Base-by-base conservation (phyloP, 2,888 invertebrate genomes). In the Doris montereyensis region DNA sequence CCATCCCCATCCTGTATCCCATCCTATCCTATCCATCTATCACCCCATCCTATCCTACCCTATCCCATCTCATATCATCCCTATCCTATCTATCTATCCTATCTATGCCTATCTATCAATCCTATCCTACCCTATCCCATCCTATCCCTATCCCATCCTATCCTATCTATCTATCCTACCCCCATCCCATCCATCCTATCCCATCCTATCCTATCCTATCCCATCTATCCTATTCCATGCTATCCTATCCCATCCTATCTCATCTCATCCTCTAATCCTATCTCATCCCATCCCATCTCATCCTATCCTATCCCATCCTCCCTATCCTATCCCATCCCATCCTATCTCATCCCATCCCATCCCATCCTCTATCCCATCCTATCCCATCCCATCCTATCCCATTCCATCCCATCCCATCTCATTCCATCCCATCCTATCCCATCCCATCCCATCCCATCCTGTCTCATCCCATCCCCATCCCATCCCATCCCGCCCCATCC, bases 311-410 rank as follows among this genome's bases (percentile, higher is more conserved):
- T 77, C 52, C 68, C 21, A 30, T n/a, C 58, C 30, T 24, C 21
- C 34, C 41, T 65, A 24, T 26, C 76, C 41, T 57, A 52, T 70
- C 62, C 28, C 58, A 17, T 8, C 52, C n/a, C n/a, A 24, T n/a
- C 13, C 52, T n/a, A 10, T 10, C 52, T 52, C 26, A 72, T 72
- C n/a, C 72, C 17, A 52, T 72, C 34, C 70, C 34, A 70, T 32
- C 70, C 70, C 34, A 32, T 32, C 70, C 34, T 70, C 52, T 41
- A 17, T 30, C 70, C 70, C 34, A 70, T 32, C 70, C 70, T 70
- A 32, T 32, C 70, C 70, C 34, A 70, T 34, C 70, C 32, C 34
- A 70, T 32, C 34, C 8, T 74, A 21, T 28, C 52, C 60, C 30
- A 24, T 35, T 10, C 32, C 60, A 57, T 26, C 30, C 30, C 32